These are phyloP conservation scores for Serinus canaria DNA, from an alignment of 2,113 vertebrate genomes.

Conservation along the genomic window DNA sequence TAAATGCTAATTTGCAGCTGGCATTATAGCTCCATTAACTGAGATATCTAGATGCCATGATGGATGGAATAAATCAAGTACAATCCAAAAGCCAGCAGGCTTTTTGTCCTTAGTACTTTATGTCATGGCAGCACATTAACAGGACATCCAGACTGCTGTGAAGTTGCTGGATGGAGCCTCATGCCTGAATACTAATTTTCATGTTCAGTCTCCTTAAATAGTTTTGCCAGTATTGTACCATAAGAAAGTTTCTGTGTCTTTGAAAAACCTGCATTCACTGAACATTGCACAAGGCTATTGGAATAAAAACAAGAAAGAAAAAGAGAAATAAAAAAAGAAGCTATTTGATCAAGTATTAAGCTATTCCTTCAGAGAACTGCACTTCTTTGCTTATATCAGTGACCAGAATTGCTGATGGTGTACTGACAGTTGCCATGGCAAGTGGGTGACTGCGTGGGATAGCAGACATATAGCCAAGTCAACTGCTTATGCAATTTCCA, in stretches of 20 bases:
- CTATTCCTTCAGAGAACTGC: slow-evolving; percentile 3
- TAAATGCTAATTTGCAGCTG: background rate
- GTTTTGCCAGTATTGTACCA: background rate
- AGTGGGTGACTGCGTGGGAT: slow-evolving; percentile 39
- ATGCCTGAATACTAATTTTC: background rate
- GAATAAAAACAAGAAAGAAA: background rate
- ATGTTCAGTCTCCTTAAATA: background rate
- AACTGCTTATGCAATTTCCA: slow-evolving; percentile 41
- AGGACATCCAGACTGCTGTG: background rate
- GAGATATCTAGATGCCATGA: background rate
- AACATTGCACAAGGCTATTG: background rate
- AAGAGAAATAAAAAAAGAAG: background rate
- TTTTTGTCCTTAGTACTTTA: slow-evolving; percentile 1
- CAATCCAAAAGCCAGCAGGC: background rate
- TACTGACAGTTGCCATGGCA: slow-evolving; percentile 60
- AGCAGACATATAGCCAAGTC: slow-evolving; percentile 55
- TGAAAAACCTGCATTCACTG: slow-evolving; percentile 1
- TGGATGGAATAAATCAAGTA: slow-evolving; percentile 22
- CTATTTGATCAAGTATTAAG: slow-evolving; percentile 2
- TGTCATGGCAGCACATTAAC: background rate
- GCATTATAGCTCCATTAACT: background rate
- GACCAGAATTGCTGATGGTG: slow-evolving; percentile 58
- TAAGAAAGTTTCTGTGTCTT: background rate
- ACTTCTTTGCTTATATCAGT: slow-evolving; percentile 12
- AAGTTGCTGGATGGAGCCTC: background rate